Base-by-base conservation (phyloP, 2,113 vertebrate genomes). In the Urocynchramus pylzowi region DNA sequence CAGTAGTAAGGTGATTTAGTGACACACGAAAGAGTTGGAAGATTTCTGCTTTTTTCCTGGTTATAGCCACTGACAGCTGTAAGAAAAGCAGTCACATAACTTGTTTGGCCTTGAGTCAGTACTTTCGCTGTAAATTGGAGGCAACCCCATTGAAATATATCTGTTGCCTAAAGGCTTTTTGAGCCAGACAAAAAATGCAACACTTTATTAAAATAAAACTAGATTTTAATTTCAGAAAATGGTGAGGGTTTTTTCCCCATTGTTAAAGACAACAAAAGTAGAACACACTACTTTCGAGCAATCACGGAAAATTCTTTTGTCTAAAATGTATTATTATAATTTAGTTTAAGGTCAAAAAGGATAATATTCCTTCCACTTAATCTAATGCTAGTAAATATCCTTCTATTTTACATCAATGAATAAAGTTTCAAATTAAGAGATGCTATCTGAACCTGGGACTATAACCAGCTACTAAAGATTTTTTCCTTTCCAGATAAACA, bases 401-500 rank as follows among this genome's bases (percentile, higher is more conserved):
- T 74, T 79, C 24, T 87, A 73, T 78, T 84, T 95, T 69, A 81
- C 16, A 88, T 82, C 21, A 73, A 49, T 44, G 5, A 79, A 87
- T 53, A 80, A 86, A 54, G 41, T 76, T 93, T 81, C 64, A 80
- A 84, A 95, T 77, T 5, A 68, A 79, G 54, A 78, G 14, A 74
- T 93, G 54, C 50, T 95, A 84, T 93, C 45, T 88, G 57, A 96
- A 88, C 39, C 35, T 88, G 45, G 21, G 28, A 91, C 57, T 57
- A 80, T 42, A 75, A 94, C 60, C 71, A 92, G 42, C 67, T 91
- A 84, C 69, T 92, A 85, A 68, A 85, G 21, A 35, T 18, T 67
- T 93, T 94, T 94, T 93, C 16, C 30, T 89, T 91, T 94, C 21
- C 54, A 70, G 73, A 93, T 90, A 96, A 93, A 89, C 41, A 89